Evolutionary conservation across 2,113 vertebrate genomes (phyloP).

Genomic region (Shinisaurus crocodilurus): DNA sequence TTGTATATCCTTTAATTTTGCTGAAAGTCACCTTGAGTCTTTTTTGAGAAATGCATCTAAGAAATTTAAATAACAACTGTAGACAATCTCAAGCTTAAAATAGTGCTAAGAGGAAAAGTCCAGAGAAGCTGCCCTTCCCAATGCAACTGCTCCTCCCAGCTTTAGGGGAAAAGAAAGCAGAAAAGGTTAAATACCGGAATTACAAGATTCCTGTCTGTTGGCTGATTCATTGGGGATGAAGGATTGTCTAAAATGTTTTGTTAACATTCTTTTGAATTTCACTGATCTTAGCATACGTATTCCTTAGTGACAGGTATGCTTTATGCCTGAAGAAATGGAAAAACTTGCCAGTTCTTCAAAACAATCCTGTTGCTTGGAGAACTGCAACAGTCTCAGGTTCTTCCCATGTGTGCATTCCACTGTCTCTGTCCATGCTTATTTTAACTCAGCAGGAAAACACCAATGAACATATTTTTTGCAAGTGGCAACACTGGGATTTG

Average conservation of each 20-base stretch:
- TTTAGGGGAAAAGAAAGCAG: not conserved
- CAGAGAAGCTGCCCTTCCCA: not conserved
- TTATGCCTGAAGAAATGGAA: conserved; percentile 4
- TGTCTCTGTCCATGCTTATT: not conserved
- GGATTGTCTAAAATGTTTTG: not conserved
- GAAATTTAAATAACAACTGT: not conserved
- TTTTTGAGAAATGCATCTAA: no score
- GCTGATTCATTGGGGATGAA: not conserved
- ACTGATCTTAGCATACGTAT: not conserved
- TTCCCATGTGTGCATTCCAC: not conserved
- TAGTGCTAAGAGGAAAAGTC: not conserved
- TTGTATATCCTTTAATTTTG: not conserved
- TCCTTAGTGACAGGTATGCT: not conserved
- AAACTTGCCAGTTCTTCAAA: not conserved
- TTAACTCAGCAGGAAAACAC: conserved; percentile 4
- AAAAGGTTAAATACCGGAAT: no score
- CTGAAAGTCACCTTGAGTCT: no score
- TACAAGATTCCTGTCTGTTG: no score
- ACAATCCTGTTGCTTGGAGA: not conserved
- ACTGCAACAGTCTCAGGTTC: not conserved
- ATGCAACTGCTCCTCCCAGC: not conserved
- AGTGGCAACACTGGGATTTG: not conserved
- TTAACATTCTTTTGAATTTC: not conserved
- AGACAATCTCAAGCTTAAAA: not conserved
- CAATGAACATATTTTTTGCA: not conserved